A percentile compares a stretch with the other conserved stretches of the same genome.
These are phyloP conservation scores for Drosophila suzukii DNA, from an alignment of 1,140 invertebrate genomes.

Conservation along the genomic window DNA sequence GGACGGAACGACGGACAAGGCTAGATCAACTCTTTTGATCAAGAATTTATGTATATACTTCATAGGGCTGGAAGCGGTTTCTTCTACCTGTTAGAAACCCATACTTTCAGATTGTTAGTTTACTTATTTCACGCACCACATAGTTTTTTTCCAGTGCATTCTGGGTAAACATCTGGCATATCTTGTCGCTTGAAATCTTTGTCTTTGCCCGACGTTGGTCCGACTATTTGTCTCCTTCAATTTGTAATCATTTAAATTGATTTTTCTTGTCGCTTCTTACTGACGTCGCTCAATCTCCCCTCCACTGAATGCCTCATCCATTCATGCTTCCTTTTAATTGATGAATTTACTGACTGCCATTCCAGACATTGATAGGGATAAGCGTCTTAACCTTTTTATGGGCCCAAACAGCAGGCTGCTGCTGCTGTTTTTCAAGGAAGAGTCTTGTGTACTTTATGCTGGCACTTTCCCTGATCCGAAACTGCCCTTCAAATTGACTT, in stretches of 20 bases:
- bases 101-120: no score
- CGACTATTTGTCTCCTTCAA: constrained; percentile 79
- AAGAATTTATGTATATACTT: no score
- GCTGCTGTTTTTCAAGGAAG: background rate
- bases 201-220: constrained; percentile 35
- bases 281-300: constrained; percentile 47
- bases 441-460: constrained; percentile 10
- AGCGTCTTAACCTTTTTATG: constrained; percentile 57
- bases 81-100: no score
- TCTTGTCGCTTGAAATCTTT: constrained; percentile 44
- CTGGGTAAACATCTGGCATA: constrained; percentile 32
- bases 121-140: no score
- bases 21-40: no score
- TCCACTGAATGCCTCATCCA: constrained; percentile 15
- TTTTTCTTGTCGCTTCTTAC: constrained; percentile 74
- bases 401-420: constrained; percentile 4
- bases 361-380: constrained; percentile 53
- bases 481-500: constrained; percentile 59
- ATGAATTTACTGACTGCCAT: constrained; percentile 65
- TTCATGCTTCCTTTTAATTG: constrained; percentile 65
- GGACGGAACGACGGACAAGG: no score
- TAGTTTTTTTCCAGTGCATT: constrained; percentile 21
- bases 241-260: constrained; percentile 83
- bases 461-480: constrained; percentile 38
- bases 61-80: no score